phyloP scores from a whole-genome alignment of 1,140 invertebrate species.

The Linepithema humile region DNA sequence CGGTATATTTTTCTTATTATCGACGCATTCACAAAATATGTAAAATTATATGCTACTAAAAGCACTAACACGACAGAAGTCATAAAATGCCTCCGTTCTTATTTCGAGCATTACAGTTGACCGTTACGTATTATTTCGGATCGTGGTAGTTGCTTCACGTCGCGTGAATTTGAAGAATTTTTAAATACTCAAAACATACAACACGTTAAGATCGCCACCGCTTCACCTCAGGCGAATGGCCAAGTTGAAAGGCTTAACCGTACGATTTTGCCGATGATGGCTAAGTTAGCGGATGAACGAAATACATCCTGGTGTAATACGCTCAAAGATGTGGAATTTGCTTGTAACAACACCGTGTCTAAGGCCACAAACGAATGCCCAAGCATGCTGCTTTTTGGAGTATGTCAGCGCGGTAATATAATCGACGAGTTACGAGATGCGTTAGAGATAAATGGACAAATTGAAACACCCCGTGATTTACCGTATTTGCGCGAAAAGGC shows the following conservation, averaged over 20 bases:
- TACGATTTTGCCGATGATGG: constrained; percentile 8
- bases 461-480: neutral
- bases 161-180: neutral
- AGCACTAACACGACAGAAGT: neutral
- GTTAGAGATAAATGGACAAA: neutral
- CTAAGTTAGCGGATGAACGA: neutral
- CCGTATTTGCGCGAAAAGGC: neutral
- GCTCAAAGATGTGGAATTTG: neutral
- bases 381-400: neutral
- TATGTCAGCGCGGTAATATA: neutral
- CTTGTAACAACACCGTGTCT: neutral
- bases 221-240: neutral
- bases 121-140: neutral
- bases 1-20: neutral
- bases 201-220: neutral
- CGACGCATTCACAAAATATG: neutral
- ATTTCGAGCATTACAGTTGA: constrained; percentile 9
- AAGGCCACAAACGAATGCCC: neutral
- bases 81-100: neutral
- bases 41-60: neutral
- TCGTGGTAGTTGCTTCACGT: constrained; percentile 2
- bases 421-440: neutral
- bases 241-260: neutral
- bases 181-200: neutral
- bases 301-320: neutral